Percentiles rank a stretch among this genome's conserved stretches.
These are phyloP conservation scores for Zeuzera pyrina DNA, from an alignment of 2,888 invertebrate species.

Conservation along the genomic window DNA sequence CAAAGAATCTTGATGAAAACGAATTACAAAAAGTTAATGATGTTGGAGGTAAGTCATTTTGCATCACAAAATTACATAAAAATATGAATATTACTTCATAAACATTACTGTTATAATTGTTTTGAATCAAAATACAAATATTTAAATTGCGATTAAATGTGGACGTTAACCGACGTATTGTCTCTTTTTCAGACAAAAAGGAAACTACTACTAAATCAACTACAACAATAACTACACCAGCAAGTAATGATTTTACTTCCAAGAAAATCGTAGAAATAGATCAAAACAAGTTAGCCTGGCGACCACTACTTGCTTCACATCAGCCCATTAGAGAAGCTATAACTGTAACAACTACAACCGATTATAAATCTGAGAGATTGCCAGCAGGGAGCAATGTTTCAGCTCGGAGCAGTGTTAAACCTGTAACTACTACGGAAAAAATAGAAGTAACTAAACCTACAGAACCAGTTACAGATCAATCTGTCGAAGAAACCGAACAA, in stretches of 20 bases:
- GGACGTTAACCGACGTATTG: too few relatives aligned
- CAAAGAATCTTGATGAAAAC: constrained; percentile 50
- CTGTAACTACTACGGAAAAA: constrained; percentile 25
- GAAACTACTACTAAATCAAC: constrained; percentile 28
- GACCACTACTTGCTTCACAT: constrained; percentile 28
- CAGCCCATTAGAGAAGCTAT: constrained; percentile 21
- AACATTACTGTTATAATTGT: neutral
- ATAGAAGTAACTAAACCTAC: constrained; percentile 14
- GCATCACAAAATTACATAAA: neutral
- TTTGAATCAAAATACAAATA: too few relatives aligned
- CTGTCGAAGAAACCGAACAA: constrained; percentile 24
- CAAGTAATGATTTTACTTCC: constrained; percentile 40
- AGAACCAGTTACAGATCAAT: constrained; percentile 21
- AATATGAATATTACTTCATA: neutral
- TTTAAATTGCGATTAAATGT: too few relatives aligned
- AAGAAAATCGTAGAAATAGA: constrained; percentile 41
- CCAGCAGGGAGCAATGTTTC: constrained; percentile 51
- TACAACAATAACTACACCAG: constrained; percentile 26
- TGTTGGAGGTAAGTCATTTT: constrained; percentile 36
- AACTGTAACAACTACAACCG: constrained; percentile 25
- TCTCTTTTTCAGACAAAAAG: constrained; percentile 57
- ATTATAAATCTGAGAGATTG: constrained; percentile 38
- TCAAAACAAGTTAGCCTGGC: constrained; percentile 44
- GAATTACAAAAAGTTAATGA: constrained; percentile 60
- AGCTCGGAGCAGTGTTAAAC: constrained; percentile 36